Conservation (phyloP, 2,888 invertebrate genomes). For the Cybosia mesomella region DNA sequence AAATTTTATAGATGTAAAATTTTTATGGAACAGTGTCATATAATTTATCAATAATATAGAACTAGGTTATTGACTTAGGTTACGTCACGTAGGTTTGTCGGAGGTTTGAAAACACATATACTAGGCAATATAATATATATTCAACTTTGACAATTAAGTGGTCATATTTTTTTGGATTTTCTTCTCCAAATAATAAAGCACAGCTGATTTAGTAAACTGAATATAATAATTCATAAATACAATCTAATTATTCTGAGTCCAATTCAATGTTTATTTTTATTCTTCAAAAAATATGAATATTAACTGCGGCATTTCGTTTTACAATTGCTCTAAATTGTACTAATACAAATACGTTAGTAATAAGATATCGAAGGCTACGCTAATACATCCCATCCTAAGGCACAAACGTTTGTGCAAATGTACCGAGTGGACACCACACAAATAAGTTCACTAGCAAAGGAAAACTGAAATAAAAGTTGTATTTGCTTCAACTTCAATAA, state of each 20-base stretch:
- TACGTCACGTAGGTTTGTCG: no score
- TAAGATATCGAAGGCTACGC: conserved; percentile 40
- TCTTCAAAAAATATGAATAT: no score
- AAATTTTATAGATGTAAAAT: neutral
- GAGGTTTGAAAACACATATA: no score
- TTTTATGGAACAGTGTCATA: neutral
- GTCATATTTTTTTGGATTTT: no score
- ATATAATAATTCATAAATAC: neutral
- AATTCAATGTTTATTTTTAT: neutral
- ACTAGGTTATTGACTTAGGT: no score
- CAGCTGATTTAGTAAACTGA: neutral
- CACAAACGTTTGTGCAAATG: conserved; percentile 51
- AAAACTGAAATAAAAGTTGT: conserved; percentile 63
- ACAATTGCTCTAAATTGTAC: neutral
- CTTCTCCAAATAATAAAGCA: neutral
- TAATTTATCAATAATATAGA: no score
- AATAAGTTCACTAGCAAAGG: conserved; percentile 62
- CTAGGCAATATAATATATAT: no score
- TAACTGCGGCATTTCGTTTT: neutral
- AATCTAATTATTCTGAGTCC: neutral
- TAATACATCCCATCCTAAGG: conserved; percentile 39
- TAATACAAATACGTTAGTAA: conserved; percentile 19
- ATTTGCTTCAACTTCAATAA: conserved; percentile 64
- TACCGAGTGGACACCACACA: conserved; percentile 61
- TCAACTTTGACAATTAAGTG: no score